phyloP scores from a whole-genome alignment of 53 echinoderm and acorn worm species.

The Astropecten irregularis region DNA sequence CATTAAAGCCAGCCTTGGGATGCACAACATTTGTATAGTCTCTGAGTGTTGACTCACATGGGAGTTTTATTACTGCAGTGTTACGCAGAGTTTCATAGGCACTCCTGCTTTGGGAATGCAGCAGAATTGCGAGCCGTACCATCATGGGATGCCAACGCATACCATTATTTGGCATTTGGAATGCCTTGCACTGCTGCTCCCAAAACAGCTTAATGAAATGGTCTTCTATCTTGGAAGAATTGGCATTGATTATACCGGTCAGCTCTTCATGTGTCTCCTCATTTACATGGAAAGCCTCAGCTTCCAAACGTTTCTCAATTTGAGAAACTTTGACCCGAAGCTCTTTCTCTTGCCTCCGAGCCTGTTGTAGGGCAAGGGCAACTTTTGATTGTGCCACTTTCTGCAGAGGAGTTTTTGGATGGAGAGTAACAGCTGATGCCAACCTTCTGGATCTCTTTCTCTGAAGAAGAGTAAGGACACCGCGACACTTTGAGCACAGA shows the following conservation, averaged over 20 bases:
- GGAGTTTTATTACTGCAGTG: background rate
- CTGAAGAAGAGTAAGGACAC: conserved; percentile 10
- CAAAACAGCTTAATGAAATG: background rate
- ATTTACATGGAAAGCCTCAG: conserved; percentile 2
- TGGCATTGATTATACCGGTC: background rate
- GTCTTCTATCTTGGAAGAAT: background rate
- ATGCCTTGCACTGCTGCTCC: conserved; percentile 9
- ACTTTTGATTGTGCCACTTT: background rate
- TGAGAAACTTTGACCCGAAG: conserved; percentile 9
- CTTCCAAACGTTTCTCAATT: conserved; percentile 16
- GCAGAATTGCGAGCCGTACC: conserved; percentile 5
- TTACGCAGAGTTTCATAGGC: background rate
- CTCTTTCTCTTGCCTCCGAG: background rate
- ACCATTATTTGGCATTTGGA: conserved; percentile 1
- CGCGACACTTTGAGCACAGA: conserved; percentile 11
- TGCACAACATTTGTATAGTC: no score
- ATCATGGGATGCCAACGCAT: conserved; percentile 19
- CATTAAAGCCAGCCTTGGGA: no score
- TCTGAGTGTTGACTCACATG: no score
- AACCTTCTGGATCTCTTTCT: conserved; percentile 17
- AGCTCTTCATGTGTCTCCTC: background rate
- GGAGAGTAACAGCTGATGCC: conserved; percentile 11
- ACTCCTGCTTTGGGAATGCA: no score
- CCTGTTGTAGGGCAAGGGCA: background rate
- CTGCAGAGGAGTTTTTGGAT: conserved; percentile 12